Evolutionary conservation across 2,113 vertebrate species (phyloP).

Genomic region (Corythaeola cristata): DNA sequence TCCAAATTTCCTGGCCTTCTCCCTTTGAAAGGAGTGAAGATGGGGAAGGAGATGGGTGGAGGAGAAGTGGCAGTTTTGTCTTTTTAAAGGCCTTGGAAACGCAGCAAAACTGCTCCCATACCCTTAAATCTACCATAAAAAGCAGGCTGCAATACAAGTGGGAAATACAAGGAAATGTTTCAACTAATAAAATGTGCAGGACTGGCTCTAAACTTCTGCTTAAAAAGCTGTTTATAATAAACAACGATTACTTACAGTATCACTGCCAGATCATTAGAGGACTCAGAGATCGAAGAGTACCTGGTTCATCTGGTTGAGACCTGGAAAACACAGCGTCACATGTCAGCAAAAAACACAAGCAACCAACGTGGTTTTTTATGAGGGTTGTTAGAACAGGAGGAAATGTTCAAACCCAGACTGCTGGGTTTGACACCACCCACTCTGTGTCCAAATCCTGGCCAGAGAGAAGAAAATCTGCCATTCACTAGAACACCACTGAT

Average conservation of each 20-base stretch:
- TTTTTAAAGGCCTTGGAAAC: neutral
- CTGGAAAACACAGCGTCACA: neutral
- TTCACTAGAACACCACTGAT: neutral
- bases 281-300: neutral
- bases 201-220: neutral
- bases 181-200: neutral
- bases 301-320: neutral
- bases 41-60: neutral
- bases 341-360: neutral
- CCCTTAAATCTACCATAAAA: neutral
- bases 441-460: neutral
- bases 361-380: neutral
- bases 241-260: neutral
- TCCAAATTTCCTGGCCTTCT: slow-evolving; percentile 32
- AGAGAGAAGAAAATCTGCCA: neutral
- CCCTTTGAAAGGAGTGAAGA: slow-evolving; percentile 25
- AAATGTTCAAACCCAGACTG: neutral
- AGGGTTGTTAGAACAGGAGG: neutral
- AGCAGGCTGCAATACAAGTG: neutral
- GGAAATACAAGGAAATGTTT: neutral
- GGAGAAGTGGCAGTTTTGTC: neutral
- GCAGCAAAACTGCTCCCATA: neutral
- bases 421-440: neutral
- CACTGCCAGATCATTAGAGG: neutral
- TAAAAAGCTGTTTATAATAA: neutral